Base-by-base conservation (phyloP, 1,140 invertebrate genomes). In the Tetramorium parvispinum region DNA sequence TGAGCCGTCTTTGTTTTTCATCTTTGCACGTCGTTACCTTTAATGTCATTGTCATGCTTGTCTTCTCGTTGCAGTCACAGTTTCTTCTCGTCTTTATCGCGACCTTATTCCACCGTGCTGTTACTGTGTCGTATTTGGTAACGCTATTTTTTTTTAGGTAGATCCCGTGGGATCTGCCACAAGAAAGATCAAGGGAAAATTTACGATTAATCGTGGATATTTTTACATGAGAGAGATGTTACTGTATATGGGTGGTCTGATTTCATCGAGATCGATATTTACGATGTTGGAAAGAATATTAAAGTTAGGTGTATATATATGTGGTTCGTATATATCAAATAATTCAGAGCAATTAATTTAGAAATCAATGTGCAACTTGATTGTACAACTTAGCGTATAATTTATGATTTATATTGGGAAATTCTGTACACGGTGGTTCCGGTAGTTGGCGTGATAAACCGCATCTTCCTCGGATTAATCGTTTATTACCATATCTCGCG, bases 401-500 rank as follows among this genome's bases (percentile, higher is more conserved):
- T 68, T 68, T 68, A 8, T 16, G 24, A 51, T 51, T 79, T 37
- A 73, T 27, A 43, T 40, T 32, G 27, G 68, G 5, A 49, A 49
- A 75, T 75, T 73, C 27, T 10, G 4, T 24, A 2, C 7, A 21
- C 11, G 68, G 4, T 18, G 7, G 7, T n/a, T 46, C 40, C 66
- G 18, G 53, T 73, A 75, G 40, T 57, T 32, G n/a, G 13, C 11
- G 53, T 21, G 68, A 73, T 83, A 59, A 75, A 83, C 40, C 40
- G 53, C 11, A 73, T 73, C 53, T 61, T 46, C 18, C 66, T 46
- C 51, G 51, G 21, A 18, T 82, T 73, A 73, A 82, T 82, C 79
- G 40, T 82, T 73, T 82, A 82, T 73, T 73, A 82, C 18, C 53
- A 24, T 82, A 73, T 78, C 76, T 65, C 27, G 24, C 32, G 76